phyloP scores from a whole-genome alignment of 2,888 invertebrate genomes.

The Leptothorax acervorum region DNA sequence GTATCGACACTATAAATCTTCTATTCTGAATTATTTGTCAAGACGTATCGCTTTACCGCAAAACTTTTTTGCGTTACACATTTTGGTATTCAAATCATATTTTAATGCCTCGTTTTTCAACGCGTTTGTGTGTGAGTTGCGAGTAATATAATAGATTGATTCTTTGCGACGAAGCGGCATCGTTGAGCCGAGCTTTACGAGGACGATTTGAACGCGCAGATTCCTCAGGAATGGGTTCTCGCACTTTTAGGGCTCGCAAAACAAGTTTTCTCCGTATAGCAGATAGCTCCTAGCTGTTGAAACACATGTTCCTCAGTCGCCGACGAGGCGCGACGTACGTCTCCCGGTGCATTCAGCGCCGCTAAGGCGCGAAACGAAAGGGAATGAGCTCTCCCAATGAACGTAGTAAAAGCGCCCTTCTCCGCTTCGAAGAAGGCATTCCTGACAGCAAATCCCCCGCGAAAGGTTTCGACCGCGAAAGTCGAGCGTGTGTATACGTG shows the following conservation, averaged over 20 bases:
- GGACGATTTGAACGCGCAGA: not conserved
- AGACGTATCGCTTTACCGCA: not conserved
- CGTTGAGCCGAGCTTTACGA: not conserved
- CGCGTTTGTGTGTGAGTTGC: not conserved
- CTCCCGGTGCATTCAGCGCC: not conserved
- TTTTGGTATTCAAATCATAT: not conserved
- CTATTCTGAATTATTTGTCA: not conserved
- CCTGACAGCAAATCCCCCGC: slow-evolving; percentile 35
- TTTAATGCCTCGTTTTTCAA: not conserved
- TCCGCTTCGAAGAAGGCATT: slow-evolving; percentile 46
- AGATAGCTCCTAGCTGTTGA: slow-evolving; percentile 17
- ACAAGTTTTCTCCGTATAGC: slow-evolving; percentile 50
- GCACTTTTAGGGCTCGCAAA: slow-evolving; percentile 37
- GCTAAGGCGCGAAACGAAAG: slow-evolving; percentile 24
- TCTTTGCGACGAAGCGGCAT: not conserved
- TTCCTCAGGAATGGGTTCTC: slow-evolving; percentile 14
- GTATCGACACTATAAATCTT: not conserved
- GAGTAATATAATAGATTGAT: not conserved
- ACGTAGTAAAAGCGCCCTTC: slow-evolving; percentile 42
- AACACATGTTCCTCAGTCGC: slow-evolving; percentile 23
- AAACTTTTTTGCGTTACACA: not conserved
- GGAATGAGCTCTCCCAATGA: slow-evolving; percentile 26
- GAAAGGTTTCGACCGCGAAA: slow-evolving; percentile 28
- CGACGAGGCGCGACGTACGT: slow-evolving; percentile 1
- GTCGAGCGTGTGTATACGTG: slow-evolving; percentile 1